Conservation (phyloP, 2,888 invertebrate species). For the Synanthedon myopaeformis region DNA sequence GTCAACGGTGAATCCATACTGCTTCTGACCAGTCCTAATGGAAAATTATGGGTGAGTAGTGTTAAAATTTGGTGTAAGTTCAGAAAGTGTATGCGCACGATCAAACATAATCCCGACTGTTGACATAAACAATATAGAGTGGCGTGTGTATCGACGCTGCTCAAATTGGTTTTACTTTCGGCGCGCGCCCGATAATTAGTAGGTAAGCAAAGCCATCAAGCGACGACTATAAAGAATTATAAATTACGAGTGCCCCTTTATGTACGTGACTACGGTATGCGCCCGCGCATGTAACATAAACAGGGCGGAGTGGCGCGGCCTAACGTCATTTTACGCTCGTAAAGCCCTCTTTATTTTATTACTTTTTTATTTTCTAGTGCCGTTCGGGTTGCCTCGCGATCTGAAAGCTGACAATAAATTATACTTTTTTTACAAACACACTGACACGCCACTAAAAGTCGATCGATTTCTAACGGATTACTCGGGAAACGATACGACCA, state of each 20-base stretch:
- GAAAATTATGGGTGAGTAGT: too few relatives aligned
- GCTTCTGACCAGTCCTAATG: too few relatives aligned
- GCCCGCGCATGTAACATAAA: constrained; percentile 40
- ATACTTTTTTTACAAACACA: constrained; percentile 62
- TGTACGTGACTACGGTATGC: constrained; percentile 23
- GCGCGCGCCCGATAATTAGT: constrained; percentile 59
- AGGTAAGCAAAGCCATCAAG: constrained; percentile 51
- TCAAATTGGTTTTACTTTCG: constrained; percentile 56
- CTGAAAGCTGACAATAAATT: constrained; percentile 67
- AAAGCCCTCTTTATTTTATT: constrained; percentile 64
- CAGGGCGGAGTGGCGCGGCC: constrained; percentile 41
- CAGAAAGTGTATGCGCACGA: neutral
- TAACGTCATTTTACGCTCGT: constrained; percentile 68
- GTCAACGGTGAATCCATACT: too few relatives aligned
- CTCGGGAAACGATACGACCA: constrained; percentile 59
- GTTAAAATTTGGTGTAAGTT: too few relatives aligned
- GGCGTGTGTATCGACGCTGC: constrained; percentile 25
- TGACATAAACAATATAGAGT: constrained; percentile 55
- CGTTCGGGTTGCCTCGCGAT: constrained; percentile 65
- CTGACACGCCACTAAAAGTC: constrained; percentile 68
- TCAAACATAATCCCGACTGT: constrained; percentile 31
- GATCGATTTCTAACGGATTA: constrained; percentile 71
- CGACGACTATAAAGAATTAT: constrained; percentile 54
- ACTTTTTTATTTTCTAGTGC: constrained; percentile 67
- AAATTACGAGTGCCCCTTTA: constrained; percentile 52